Conservation (phyloP, 2,888 invertebrate species). For the Lithophane ornitopus region DNA sequence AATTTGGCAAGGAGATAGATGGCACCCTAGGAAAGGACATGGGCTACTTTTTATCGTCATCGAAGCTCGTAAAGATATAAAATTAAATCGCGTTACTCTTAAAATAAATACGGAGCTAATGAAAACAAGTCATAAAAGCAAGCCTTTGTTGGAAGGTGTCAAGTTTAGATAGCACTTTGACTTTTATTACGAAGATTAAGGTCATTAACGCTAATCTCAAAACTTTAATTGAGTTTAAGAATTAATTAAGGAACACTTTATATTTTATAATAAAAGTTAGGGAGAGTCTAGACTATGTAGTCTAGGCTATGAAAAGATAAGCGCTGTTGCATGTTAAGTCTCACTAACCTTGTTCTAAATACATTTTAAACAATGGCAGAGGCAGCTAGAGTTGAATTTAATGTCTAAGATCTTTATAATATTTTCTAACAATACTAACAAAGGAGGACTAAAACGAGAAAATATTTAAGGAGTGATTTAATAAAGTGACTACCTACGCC, state of each 20-base stretch:
- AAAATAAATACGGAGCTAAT: neutral
- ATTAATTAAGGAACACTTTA: slow-evolving; percentile 22
- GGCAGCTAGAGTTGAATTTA: neutral
- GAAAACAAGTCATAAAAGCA: slow-evolving; percentile 8
- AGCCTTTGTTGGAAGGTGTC: slow-evolving; percentile 3
- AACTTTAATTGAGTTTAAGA: slow-evolving; percentile 23
- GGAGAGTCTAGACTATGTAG: slow-evolving; percentile 14
- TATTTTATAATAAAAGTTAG: slow-evolving; percentile 28
- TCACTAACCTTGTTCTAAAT: slow-evolving; percentile 39
- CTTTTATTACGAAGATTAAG: slow-evolving; percentile 41
- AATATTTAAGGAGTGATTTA: neutral
- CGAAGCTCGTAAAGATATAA: neutral
- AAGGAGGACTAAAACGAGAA: neutral
- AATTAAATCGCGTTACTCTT: neutral
- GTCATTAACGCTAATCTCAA: slow-evolving; percentile 28
- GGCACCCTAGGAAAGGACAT: too few relatives aligned
- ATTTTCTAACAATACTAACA: neutral
- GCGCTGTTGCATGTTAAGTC: slow-evolving; percentile 30
- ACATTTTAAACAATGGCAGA: slow-evolving; percentile 46
- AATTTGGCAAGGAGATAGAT: too few relatives aligned
- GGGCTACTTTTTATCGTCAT: too few relatives aligned
- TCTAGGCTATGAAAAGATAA: slow-evolving; percentile 35
- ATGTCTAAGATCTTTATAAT: neutral
- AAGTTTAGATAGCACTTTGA: too few relatives aligned
- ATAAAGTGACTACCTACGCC: neutral